phyloP scores from a whole-genome alignment of 2,113 vertebrate species.

The Phyllopteryx taeniolatus region DNA sequence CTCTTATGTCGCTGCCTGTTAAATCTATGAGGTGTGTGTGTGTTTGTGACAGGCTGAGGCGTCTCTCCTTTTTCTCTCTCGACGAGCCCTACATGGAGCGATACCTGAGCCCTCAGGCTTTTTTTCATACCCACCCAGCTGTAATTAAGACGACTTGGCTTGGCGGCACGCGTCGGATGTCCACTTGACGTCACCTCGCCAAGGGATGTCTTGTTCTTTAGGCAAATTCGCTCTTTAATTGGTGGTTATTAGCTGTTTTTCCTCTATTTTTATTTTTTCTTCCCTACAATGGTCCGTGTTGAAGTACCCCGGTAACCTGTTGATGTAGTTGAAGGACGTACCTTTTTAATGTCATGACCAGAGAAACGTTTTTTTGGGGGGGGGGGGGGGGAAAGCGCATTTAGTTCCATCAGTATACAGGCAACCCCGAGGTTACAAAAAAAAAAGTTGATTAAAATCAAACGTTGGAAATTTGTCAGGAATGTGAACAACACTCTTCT shows the following conservation, averaged over 20 bases:
- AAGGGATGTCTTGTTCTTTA: background rate
- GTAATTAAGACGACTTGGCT: background rate
- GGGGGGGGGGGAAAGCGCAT: too few relatives aligned
- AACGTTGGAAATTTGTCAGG: too few relatives aligned
- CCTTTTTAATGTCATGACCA: slow-evolving; percentile 3
- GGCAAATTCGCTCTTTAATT: background rate
- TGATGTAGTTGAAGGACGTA: slow-evolving; percentile 15
- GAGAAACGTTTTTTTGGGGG: background rate
- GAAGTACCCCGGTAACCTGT: slow-evolving; percentile 51
- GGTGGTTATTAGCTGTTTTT: background rate
- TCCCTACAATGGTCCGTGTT: slow-evolving; percentile 20
- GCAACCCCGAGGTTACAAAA: too few relatives aligned
- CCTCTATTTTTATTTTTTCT: background rate
- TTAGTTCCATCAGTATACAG: too few relatives aligned
- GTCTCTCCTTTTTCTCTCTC: slow-evolving; percentile 58
- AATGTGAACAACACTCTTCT: too few relatives aligned
- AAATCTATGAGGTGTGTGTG: slow-evolving; percentile 7
- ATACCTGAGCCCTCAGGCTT: slow-evolving; percentile 64
- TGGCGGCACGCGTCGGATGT: background rate
- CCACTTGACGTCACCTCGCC: background rate
- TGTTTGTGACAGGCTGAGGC: slow-evolving; percentile 34
- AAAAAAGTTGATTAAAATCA: too few relatives aligned
- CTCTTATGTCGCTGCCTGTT: slow-evolving; percentile 27
- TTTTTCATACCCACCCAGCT: slow-evolving; percentile 43
- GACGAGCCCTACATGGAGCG: slow-evolving; percentile 26